Evolutionary conservation across 2,113 vertebrate species (phyloP).

Genomic region (Candoia aspera): DNA sequence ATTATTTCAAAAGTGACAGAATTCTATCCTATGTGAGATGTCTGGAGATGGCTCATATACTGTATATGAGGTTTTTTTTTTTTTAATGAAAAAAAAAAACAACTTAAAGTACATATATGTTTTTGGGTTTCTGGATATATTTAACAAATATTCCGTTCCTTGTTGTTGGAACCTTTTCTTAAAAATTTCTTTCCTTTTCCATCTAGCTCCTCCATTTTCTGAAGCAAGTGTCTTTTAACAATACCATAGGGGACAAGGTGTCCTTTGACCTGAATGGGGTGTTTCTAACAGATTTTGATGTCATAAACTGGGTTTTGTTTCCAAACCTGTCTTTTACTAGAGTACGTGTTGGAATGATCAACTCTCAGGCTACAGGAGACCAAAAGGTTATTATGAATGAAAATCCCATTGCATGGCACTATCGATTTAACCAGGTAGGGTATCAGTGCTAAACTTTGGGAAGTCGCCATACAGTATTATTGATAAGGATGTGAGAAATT

Average conservation of each 20-base stretch:
- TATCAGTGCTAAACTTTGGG: not conserved
- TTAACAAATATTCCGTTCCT: not conserved
- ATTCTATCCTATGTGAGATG: not conserved
- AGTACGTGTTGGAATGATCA: slow-evolving; percentile 6
- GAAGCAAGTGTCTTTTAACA: slow-evolving; percentile 9
- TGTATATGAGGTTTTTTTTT: not conserved
- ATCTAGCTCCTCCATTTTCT: not conserved
- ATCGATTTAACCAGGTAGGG: not conserved
- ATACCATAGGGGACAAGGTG: not conserved
- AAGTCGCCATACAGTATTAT: no score
- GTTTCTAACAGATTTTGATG: not conserved
- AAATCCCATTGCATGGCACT: not conserved
- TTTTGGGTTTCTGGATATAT: not conserved
- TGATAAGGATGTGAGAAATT: not conserved
- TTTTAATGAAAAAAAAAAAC: not conserved
- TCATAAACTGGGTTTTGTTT: not conserved
- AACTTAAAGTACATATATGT: not conserved
- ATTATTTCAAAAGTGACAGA: not conserved
- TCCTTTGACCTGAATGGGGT: not conserved
- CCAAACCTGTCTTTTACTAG: not conserved
- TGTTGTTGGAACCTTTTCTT: not conserved
- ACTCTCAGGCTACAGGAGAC: not conserved
- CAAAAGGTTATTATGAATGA: not conserved
- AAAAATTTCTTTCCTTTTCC: not conserved
- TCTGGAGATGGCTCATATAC: not conserved